Conservation (phyloP, 2,797 vertebrate genomes). For the Aeoliscus strigatus region DNA sequence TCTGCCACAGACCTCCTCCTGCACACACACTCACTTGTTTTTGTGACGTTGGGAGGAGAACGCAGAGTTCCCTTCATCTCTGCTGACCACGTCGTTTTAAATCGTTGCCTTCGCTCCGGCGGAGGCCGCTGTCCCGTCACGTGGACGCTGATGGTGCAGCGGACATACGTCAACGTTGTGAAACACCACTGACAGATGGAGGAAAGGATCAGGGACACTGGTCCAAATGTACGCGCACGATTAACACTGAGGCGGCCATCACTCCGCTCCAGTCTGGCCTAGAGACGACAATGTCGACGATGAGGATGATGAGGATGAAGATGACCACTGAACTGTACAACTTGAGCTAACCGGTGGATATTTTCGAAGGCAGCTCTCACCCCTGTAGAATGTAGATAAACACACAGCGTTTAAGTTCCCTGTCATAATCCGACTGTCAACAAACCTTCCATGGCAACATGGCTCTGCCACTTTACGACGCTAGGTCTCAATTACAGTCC, state of each 20-base stretch:
- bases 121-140: too few species aligned
- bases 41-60: constrained; percentile 10
- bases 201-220: too few species aligned
- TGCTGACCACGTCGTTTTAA: too few species aligned
- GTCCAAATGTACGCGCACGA: not conserved
- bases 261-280: not conserved
- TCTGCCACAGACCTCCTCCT: constrained; percentile 18
- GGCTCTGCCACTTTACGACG: constrained; percentile 54
- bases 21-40: constrained; percentile 13
- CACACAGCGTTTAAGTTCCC: constrained; percentile 63
- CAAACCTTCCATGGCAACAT: constrained; percentile 64
- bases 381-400: constrained; percentile 67
- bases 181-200: too few species aligned
- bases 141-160: too few species aligned
- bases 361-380: constrained; percentile 53
- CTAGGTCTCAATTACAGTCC: constrained; percentile 63
- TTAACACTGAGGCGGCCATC: constrained; percentile 5
- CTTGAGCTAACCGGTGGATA: constrained; percentile 41
- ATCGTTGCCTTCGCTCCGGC: too few species aligned
- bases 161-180: too few species aligned
- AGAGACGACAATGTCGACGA: too few species aligned
- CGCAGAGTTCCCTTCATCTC: not conserved
- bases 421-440: constrained; percentile 62
- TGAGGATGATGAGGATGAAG: constrained; percentile 14
- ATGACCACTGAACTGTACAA: constrained; percentile 29